Evolutionary conservation across 2,888 invertebrate species (phyloP).

Genomic region (Drosophila anomalata): DNA sequence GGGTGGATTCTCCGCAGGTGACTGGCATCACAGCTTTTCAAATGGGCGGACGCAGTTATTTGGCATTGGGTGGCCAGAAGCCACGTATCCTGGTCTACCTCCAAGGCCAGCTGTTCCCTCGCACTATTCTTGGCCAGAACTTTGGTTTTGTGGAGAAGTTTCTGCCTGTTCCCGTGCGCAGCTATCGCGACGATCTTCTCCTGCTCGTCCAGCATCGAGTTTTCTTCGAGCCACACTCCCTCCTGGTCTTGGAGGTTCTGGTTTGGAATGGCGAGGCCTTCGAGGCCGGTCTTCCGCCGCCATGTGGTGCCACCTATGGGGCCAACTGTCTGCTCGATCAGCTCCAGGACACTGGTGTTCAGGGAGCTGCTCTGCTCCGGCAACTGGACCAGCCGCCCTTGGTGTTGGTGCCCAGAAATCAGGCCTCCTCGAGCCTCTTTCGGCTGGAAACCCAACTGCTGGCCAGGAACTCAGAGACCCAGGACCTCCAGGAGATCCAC

Average conservation of each 20-base stretch:
- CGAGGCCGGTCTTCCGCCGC: conserved; percentile 76
- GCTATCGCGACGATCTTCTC: conserved; percentile 83
- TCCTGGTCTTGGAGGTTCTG: conserved; percentile 81
- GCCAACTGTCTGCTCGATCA: conserved; percentile 81
- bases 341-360: conserved; percentile 76
- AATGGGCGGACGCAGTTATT: conserved; percentile 83
- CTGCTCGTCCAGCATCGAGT: conserved; percentile 84
- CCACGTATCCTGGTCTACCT: conserved; percentile 82
- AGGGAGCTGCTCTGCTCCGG: conserved; percentile 75
- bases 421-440: conserved; percentile 81
- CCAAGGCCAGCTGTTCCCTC: conserved; percentile 78
- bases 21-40: conserved; percentile 78
- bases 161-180: conserved; percentile 81
- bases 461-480: conserved; percentile 76
- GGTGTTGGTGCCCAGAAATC: conserved; percentile 80
- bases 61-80: conserved; percentile 80
- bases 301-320: conserved; percentile 76
- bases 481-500: conserved; percentile 78
- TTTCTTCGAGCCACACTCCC: conserved; percentile 78
- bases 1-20: conserved; percentile 70
- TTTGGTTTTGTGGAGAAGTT: conserved; percentile 82
- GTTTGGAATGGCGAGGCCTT: conserved; percentile 84
- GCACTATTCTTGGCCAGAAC: conserved; percentile 80
- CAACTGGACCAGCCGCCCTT: conserved; percentile 65
- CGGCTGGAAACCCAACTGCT: conserved; percentile 76